These are phyloP conservation scores for Gymnobelideus leadbeateri DNA, from an alignment of 2,113 vertebrate species.

Conservation along the genomic window DNA sequence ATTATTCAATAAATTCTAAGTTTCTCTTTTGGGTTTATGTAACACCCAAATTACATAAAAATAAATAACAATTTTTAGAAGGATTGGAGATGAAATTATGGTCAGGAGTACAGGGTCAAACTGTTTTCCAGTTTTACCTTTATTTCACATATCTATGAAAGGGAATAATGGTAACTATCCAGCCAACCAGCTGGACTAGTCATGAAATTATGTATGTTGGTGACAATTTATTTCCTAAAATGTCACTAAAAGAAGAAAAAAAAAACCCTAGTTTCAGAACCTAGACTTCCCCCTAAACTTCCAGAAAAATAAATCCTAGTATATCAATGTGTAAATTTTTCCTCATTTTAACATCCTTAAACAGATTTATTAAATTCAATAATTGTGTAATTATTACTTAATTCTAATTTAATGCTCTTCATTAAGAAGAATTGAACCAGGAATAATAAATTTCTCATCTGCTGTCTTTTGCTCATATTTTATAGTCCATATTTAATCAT, in stretches of 20 bases:
- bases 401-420: slow-evolving; percentile 81
- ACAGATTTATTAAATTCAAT: slow-evolving; percentile 75
- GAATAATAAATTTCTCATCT: slow-evolving; percentile 75
- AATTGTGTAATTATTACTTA: slow-evolving; percentile 80
- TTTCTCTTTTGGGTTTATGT: not conserved
- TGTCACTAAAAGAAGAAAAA: not conserved
- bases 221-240: not conserved
- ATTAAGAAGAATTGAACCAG: slow-evolving; percentile 72
- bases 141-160: not conserved
- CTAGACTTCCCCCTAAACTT: not conserved
- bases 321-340: slow-evolving; percentile 67
- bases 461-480: slow-evolving; percentile 73
- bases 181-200: not conserved
- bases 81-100: not conserved
- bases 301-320: slow-evolving; percentile 41
- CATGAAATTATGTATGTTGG: not conserved
- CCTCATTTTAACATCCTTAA: slow-evolving; percentile 71
- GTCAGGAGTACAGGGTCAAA: not conserved
- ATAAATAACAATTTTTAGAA: not conserved
- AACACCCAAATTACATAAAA: not conserved
- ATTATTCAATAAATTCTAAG: not conserved
- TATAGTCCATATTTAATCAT: slow-evolving; percentile 73
- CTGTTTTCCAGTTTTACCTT: not conserved
- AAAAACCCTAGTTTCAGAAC: not conserved
- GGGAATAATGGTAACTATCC: not conserved